Evolutionary conservation across 2,888 invertebrate species (phyloP).

Genomic region (Chymomyza caudatula): DNA sequence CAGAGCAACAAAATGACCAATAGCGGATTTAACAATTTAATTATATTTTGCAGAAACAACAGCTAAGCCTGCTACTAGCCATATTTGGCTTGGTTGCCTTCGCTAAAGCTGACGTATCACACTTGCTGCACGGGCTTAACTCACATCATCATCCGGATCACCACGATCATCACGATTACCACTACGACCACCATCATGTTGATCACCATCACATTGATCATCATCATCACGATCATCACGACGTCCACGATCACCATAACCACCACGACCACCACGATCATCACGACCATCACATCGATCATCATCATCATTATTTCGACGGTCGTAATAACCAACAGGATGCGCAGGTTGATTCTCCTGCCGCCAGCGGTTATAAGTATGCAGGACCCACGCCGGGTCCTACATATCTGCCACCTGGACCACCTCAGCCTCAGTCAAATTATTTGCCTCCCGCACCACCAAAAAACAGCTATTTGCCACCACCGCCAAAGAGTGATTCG

Average conservation of each 20-base stretch:
- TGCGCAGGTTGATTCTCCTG: slow-evolving; percentile 1
- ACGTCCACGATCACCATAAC: slow-evolving; percentile 30
- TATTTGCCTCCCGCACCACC: slow-evolving; percentile 13
- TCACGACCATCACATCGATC: background rate
- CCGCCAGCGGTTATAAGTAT: slow-evolving; percentile 51
- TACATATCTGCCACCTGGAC: slow-evolving; percentile 7
- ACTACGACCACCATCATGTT: background rate
- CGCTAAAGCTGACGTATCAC: slow-evolving; percentile 56
- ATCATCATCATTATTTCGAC: slow-evolving; percentile 4
- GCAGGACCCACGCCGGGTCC: slow-evolving; percentile 20
- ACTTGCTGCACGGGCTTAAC: slow-evolving; percentile 39
- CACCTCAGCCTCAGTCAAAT: slow-evolving; percentile 24
- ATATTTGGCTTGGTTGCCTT: slow-evolving; percentile 36
- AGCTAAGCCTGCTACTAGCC: slow-evolving; percentile 40
- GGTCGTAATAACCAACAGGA: slow-evolving; percentile 28
- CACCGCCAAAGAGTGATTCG: slow-evolving; percentile 9
- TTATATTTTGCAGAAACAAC: slow-evolving; percentile 33
- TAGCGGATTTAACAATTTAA: background rate
- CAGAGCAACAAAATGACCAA: background rate
- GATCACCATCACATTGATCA: slow-evolving; percentile 15
- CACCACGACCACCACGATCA: slow-evolving; percentile 15
- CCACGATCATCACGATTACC: slow-evolving; percentile 4
- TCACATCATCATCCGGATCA: slow-evolving; percentile 32
- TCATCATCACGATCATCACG: slow-evolving; percentile 8
- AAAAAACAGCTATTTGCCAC: slow-evolving; percentile 12